A percentile compares a stretch with the other conserved stretches of the same genome.
Evolutionary conservation across 2,888 invertebrate genomes (phyloP).

Genomic region (Harpalus rubripes): DNA sequence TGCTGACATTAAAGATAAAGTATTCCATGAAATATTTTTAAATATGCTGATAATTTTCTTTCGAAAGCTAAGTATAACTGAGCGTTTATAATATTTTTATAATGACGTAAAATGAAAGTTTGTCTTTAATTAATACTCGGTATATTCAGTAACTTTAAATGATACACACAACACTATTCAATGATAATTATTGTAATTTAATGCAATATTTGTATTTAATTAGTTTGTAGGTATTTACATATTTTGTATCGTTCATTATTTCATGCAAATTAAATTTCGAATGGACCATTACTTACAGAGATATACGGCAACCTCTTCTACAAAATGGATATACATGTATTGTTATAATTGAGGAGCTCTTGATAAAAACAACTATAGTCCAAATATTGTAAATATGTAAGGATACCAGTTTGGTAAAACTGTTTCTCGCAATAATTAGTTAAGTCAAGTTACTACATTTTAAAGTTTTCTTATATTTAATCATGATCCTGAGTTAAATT

Average conservation of each 20-base stretch:
- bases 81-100: slow-evolving; percentile 55
- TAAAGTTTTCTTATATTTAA: too few relatives aligned
- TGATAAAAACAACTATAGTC: too few relatives aligned
- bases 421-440: too few relatives aligned
- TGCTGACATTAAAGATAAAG: slow-evolving; percentile 52
- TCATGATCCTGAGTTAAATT: too few relatives aligned
- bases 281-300: background rate
- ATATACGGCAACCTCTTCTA: background rate
- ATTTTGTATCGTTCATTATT: slow-evolving; percentile 2
- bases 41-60: slow-evolving; percentile 45
- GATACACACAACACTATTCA: background rate
- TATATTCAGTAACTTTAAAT: slow-evolving; percentile 31
- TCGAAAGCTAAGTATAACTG: slow-evolving; percentile 44
- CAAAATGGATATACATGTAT: background rate
- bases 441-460: too few relatives aligned
- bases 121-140: slow-evolving; percentile 19
- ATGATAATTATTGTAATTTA: background rate
- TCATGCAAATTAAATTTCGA: background rate
- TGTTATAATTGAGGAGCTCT: too few relatives aligned
- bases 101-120: slow-evolving; percentile 41
- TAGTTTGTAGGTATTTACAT: background rate
- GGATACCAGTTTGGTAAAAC: too few relatives aligned
- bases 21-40: slow-evolving; percentile 54
- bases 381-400: too few relatives aligned
- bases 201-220: slow-evolving; percentile 9